Evolutionary conservation across 2,888 invertebrate species (phyloP).

Genomic region (Lithophane leautieri): DNA sequence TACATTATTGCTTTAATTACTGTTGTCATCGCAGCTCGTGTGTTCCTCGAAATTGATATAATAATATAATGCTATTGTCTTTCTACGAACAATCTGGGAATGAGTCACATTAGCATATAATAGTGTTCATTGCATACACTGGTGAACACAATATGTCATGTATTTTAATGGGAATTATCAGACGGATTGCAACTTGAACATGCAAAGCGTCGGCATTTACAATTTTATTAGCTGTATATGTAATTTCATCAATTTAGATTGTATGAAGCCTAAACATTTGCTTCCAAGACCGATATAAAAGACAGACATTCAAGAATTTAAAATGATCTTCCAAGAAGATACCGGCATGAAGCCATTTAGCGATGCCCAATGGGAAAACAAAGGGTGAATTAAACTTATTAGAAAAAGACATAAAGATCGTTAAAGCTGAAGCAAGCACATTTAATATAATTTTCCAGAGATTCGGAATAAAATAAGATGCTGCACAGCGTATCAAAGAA

Average conservation of each 20-base stretch:
- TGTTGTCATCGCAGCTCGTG: conserved; percentile 16
- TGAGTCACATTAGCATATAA: conserved; percentile 60
- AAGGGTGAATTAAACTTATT: not conserved
- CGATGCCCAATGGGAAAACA: conserved; percentile 4
- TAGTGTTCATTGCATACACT: conserved; percentile 35
- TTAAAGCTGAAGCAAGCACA: conserved; percentile 9
- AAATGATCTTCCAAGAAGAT: conserved; percentile 12
- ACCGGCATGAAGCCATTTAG: not conserved
- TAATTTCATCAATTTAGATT: conserved; percentile 26
- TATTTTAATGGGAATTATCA: conserved; percentile 53
- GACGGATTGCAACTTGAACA: conserved; percentile 33
- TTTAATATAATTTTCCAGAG: not conserved
- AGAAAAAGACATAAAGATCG: conserved; percentile 11
- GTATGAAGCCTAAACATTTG: not conserved
- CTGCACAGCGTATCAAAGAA: not conserved
- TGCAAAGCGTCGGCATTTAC: conserved; percentile 34
- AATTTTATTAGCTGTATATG: conserved; percentile 18
- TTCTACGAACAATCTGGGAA: conserved; percentile 42
- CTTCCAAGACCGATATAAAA: not conserved
- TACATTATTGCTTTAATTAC: conserved; percentile 43
- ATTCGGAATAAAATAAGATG: conserved; percentile 1
- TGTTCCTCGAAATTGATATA: conserved; percentile 36
- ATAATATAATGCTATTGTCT: conserved; percentile 36
- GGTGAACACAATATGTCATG: conserved; percentile 50
- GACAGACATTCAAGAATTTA: conserved; percentile 5